Conservation (phyloP, 2,797 vertebrate genomes). For the Melanotaenia pygmaea region DNA sequence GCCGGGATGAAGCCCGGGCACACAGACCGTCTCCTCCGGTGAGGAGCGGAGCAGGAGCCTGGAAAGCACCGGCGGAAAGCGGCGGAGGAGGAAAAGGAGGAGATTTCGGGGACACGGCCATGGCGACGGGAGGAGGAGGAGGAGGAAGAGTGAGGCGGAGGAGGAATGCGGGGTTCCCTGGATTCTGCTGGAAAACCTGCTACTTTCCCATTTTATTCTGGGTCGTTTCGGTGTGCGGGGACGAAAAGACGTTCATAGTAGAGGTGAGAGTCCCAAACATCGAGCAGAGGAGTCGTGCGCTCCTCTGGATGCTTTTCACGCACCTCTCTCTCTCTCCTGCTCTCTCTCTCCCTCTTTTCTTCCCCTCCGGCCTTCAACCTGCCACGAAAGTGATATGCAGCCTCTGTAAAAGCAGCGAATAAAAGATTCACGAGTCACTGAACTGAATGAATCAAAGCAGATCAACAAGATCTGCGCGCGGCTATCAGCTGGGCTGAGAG, state of each 20-base stretch:
- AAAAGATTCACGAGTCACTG: constrained; percentile 44
- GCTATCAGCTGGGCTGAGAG: background rate
- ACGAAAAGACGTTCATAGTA: constrained; percentile 84
- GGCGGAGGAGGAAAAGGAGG: constrained; percentile 67
- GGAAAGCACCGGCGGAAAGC: constrained; percentile 65
- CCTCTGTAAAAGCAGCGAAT: background rate
- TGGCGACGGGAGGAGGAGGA: constrained; percentile 78
- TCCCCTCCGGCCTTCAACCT: background rate
- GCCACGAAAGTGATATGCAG: constrained; percentile 27
- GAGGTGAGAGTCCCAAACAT: constrained; percentile 65
- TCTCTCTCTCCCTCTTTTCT: too few relatives aligned
- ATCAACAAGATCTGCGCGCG: background rate
- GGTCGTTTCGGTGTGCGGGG: constrained; percentile 82
- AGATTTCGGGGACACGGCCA: constrained; percentile 69
- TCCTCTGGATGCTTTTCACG: constrained; percentile 13
- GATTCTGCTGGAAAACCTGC: constrained; percentile 82
- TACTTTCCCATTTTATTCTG: constrained; percentile 83
- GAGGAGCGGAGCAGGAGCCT: constrained; percentile 68
- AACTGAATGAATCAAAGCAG: constrained; percentile 36
- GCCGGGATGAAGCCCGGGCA: constrained; percentile 50
- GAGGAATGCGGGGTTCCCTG: constrained; percentile 74
- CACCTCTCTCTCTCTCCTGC: background rate
- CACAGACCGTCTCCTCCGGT: constrained; percentile 52
- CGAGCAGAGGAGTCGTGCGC: constrained; percentile 7
- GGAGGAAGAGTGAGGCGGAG: constrained; percentile 71